Evolutionary conservation across 2,797 vertebrate genomes (phyloP).

Genomic region (Micrastur ruficollis): DNA sequence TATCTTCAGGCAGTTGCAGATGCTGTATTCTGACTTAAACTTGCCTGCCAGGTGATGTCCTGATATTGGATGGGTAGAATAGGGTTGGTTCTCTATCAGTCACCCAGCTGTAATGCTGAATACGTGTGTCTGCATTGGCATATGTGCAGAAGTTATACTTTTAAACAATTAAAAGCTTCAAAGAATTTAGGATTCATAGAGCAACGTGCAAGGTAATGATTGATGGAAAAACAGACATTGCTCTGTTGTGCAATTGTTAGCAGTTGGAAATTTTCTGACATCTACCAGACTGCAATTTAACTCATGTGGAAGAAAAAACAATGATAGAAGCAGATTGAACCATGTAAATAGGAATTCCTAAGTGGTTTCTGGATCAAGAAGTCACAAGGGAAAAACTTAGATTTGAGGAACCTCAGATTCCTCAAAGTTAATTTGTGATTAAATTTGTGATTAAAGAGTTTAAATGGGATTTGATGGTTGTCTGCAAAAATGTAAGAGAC

Average conservation of each 20-base stretch:
- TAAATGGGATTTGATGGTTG: not conserved
- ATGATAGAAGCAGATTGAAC: not conserved
- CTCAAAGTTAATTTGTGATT: not conserved
- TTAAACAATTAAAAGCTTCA: not conserved
- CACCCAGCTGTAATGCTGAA: not conserved
- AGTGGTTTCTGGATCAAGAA: not conserved
- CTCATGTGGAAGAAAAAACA: accelerated
- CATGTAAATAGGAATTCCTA: not conserved
- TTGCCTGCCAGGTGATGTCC: not conserved
- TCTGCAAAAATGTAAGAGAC: not conserved
- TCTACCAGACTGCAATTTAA: not conserved
- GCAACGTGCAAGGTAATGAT: not conserved
- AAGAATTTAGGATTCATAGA: not conserved
- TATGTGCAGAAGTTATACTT: not conserved
- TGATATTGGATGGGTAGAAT: not conserved
- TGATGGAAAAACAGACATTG: not conserved
- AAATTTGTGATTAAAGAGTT: not conserved
- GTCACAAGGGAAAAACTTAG: not conserved
- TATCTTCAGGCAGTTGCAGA: not conserved
- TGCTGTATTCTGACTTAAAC: not conserved
- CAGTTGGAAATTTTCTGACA: not conserved
- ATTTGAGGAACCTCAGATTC: not conserved
- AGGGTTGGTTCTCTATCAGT: not conserved
- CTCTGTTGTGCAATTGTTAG: not conserved
- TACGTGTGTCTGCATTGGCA: not conserved